phyloP scores from a whole-genome alignment of 1,140 invertebrate species.

The Leptopilina clavipes region DNA sequence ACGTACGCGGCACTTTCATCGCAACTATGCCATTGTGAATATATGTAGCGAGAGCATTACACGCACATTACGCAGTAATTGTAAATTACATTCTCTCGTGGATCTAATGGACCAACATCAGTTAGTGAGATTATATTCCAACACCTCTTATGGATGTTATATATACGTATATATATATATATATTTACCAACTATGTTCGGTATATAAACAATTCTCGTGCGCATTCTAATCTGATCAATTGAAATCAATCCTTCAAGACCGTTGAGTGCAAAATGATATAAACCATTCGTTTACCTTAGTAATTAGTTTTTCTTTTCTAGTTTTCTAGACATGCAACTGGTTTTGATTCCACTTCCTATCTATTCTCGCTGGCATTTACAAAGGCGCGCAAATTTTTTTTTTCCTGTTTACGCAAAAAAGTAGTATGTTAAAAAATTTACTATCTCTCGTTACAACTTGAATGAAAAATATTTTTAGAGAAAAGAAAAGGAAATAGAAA shows the following conservation, averaged over 20 bases:
- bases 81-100: neutral
- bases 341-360: slow-evolving; percentile 16
- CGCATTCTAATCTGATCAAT: slow-evolving; percentile 16
- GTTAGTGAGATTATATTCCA: neutral
- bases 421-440: too few species aligned
- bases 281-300: neutral
- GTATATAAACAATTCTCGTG: neutral
- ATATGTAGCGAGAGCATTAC: slow-evolving; percentile 45
- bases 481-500: too few species aligned
- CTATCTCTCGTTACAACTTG: too few species aligned
- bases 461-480: too few species aligned
- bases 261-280: neutral
- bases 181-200: neutral
- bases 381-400: too few species aligned
- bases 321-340: slow-evolving; percentile 1
- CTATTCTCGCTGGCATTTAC: neutral
- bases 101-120: neutral
- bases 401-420: too few species aligned
- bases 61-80: slow-evolving; percentile 37
- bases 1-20: slow-evolving; percentile 54
- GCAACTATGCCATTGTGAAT: slow-evolving; percentile 52
- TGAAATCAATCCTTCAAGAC: neutral
- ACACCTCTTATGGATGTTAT: neutral
- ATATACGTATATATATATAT: too few species aligned
- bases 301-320: neutral